Base-by-base conservation (phyloP, 2,113 vertebrate species). In the Porphyrio hochstetteri region DNA sequence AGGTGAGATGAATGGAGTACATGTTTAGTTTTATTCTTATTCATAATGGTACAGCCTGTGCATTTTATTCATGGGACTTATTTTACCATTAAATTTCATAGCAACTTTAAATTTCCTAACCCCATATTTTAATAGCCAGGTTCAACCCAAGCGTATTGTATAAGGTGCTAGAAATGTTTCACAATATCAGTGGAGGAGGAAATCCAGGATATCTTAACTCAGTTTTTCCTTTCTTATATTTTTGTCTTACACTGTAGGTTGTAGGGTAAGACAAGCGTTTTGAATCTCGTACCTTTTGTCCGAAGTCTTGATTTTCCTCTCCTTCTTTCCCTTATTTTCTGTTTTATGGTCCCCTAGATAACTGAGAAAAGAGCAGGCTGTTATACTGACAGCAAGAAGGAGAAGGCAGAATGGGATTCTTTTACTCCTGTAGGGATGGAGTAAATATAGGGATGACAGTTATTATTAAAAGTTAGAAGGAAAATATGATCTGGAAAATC, bases 31-130 rank as follows among this genome's bases (percentile, higher is more conserved):
- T 88, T 70, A 50, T 63, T 28, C 33, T 86, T 90, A 33, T 83
- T 93, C 68, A 86, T 24, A 86, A 27, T 63, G 7, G 36, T 83
- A 36, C 40, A 77, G 16, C 15, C 40, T 72, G 31, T 93, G 60
- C 28, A 69, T 86, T 93, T 93, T 90, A 77, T 92, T 88, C 10
- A 38, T 46, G 29, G 29, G 14, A 81, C 59, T 74, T 31, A n/a
- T 63, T 90, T 91, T 84, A 44, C 46, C 29, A 35, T 82, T 90
- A 59, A 86, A 86, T 89, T 92, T 93, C 76, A 91, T 60, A 69
- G 29, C 65, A 84, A 71, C 25, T 79, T 69, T 67, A 81, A 72
- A 82, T 88, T 92, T 91, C 40, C 72, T 86, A 81, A 35, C 36
- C 13, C 10, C 5, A 2, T 64, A 75, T 85, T 94, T 82, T 82